phyloP scores from a whole-genome alignment of 2,113 vertebrate genomes.

The Suncus etruscus region DNA sequence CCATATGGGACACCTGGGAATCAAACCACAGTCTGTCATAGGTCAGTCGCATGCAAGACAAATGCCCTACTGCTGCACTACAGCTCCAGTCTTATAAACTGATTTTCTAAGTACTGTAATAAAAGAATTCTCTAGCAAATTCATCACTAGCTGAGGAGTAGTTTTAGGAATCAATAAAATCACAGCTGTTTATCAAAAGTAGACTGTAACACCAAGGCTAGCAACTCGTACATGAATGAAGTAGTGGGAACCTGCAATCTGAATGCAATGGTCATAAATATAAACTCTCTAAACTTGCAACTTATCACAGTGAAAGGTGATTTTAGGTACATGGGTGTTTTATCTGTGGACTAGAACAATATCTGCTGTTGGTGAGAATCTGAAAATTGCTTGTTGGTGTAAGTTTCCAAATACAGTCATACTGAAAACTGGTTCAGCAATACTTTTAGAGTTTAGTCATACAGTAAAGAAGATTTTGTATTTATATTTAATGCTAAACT shows the following conservation, averaged over 20 bases:
- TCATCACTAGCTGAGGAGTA: neutral
- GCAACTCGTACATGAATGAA: neutral
- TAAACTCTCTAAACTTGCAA: neutral
- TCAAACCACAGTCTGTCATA: no score
- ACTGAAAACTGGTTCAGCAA: neutral
- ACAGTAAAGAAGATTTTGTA: neutral
- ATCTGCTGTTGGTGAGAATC: neutral
- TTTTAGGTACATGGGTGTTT: neutral
- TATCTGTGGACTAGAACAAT: neutral
- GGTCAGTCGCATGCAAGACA: no score
- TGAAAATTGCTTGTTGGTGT: neutral
- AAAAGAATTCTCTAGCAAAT: neutral
- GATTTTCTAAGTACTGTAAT: no score
- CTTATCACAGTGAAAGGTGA: neutral
- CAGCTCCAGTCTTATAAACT: no score
- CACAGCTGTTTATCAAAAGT: neutral
- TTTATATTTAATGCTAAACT: neutral
- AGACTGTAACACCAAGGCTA: neutral
- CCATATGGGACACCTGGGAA: no score
- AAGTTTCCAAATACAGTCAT: neutral
- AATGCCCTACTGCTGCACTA: no score
- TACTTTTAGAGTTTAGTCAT: neutral
- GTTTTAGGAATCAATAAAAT: neutral
- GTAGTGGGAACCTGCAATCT: neutral
- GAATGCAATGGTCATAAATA: neutral